Evolutionary conservation across 2,113 vertebrate species (phyloP).

Genomic region (Ceuthmochares aereus): DNA sequence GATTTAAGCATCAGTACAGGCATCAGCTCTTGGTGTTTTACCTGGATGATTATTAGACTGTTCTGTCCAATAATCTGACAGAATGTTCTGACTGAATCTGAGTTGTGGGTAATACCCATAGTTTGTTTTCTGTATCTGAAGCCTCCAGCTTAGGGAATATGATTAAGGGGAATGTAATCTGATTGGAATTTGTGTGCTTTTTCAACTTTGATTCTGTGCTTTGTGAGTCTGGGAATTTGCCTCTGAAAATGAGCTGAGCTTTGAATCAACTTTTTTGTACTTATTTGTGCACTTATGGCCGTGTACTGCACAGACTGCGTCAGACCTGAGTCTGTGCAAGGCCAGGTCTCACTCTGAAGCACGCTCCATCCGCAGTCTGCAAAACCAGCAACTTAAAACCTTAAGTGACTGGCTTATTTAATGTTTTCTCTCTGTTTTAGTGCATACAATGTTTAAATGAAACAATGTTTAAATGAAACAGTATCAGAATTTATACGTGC

Average conservation of each 20-base stretch:
- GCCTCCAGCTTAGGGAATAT: neutral
- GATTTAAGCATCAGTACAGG: neutral
- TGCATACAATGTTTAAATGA: neutral
- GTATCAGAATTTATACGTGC: too few species aligned
- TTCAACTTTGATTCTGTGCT: neutral
- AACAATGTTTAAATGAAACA: neutral
- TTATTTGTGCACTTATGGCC: neutral
- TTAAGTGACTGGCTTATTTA: fast-evolving
- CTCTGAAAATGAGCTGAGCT: neutral
- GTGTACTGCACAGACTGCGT: neutral
- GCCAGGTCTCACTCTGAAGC: neutral
- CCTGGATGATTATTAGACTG: neutral
- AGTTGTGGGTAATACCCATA: neutral
- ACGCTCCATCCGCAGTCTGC: neutral
- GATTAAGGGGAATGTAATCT: neutral
- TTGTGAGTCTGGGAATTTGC: neutral
- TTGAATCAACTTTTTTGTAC: neutral
- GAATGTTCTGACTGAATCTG: too few species aligned
- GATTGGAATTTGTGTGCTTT: neutral
- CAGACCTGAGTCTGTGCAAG: neutral
- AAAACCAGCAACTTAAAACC: neutral
- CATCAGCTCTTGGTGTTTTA: neutral
- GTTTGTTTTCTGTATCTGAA: neutral
- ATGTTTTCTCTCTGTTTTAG: neutral
- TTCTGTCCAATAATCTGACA: too few species aligned